Conservation (phyloP, 2,113 vertebrate genomes). For the Myotis brandtii region DNA sequence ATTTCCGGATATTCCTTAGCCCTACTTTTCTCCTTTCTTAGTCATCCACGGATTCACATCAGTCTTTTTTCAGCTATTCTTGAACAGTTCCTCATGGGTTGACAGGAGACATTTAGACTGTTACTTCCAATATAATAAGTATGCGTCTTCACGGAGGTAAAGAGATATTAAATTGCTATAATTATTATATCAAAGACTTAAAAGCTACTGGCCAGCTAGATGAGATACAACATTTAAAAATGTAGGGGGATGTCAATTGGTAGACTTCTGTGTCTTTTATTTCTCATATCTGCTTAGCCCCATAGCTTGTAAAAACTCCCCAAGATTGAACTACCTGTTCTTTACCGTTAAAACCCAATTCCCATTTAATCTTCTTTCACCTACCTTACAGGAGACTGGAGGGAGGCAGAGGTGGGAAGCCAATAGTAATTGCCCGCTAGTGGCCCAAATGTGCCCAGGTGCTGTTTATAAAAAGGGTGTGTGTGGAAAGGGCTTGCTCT, state of each 20-base stretch:
- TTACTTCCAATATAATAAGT: constrained; percentile 67
- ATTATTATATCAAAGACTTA: constrained; percentile 60
- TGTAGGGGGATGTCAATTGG: not conserved
- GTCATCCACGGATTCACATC: constrained; percentile 11
- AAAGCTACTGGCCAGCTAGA: constrained; percentile 40
- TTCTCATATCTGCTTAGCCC: constrained; percentile 7
- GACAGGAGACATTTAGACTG: constrained; percentile 28
- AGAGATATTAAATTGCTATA: constrained; percentile 54
- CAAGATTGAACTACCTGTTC: not conserved
- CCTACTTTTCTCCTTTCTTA: constrained; percentile 39
- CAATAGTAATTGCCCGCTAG: not conserved
- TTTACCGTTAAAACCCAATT: not conserved
- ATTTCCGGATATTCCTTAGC: constrained; percentile 40
- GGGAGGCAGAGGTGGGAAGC: not conserved
- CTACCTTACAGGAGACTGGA: not conserved
- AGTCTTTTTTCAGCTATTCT: constrained; percentile 28
- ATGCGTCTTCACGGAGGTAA: constrained; percentile 54
- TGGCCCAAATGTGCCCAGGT: not conserved
- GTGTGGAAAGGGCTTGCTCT: not conserved
- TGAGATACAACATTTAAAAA: constrained; percentile 38
- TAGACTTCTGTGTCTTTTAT: not conserved
- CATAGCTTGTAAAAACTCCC: not conserved
- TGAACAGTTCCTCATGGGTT: constrained; percentile 36
- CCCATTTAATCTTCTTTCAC: not conserved
- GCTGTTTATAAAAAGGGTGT: not conserved